Evolutionary conservation across 2,888 invertebrate species (phyloP).

Genomic region (Amiota minor): DNA sequence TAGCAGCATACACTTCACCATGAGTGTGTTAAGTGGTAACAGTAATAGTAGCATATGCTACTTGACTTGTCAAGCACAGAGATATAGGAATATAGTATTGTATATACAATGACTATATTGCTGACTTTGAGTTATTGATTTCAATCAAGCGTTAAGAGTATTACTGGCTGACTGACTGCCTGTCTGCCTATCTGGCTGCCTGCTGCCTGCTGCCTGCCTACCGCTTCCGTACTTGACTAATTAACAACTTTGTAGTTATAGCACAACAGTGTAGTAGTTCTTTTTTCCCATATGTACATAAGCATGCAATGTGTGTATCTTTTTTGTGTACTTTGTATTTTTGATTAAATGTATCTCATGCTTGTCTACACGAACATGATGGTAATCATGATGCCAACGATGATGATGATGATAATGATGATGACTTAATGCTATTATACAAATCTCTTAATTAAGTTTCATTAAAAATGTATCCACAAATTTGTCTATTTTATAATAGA

Average conservation of each 20-base stretch:
- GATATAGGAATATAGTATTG: neutral
- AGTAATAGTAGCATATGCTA: neutral
- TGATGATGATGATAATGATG: no score
- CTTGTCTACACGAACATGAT: neutral
- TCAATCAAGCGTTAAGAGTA: slow-evolving; percentile 5
- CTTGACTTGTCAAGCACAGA: slow-evolving; percentile 3
- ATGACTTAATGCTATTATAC: neutral
- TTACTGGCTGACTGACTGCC: neutral
- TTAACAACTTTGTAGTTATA: slow-evolving; percentile 18
- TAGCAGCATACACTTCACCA: no score
- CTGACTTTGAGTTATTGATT: slow-evolving; percentile 10
- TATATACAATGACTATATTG: neutral
- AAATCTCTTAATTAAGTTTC: slow-evolving; percentile 31
- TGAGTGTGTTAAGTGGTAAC: no score
- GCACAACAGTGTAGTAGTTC: neutral
- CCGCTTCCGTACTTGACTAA: slow-evolving; percentile 9
- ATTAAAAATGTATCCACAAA: slow-evolving; percentile 6
- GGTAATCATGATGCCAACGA: no score
- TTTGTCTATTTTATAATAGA: neutral
- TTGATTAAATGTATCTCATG: slow-evolving; percentile 10
- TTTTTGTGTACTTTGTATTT: slow-evolving; percentile 4
- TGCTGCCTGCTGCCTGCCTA: neutral
- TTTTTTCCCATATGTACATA: neutral
- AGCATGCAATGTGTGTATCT: neutral
- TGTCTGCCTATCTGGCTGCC: neutral